These are phyloP conservation scores for Eupleurogrammus muticus DNA, from an alignment of 2,797 vertebrate genomes.

Conservation along the genomic window DNA sequence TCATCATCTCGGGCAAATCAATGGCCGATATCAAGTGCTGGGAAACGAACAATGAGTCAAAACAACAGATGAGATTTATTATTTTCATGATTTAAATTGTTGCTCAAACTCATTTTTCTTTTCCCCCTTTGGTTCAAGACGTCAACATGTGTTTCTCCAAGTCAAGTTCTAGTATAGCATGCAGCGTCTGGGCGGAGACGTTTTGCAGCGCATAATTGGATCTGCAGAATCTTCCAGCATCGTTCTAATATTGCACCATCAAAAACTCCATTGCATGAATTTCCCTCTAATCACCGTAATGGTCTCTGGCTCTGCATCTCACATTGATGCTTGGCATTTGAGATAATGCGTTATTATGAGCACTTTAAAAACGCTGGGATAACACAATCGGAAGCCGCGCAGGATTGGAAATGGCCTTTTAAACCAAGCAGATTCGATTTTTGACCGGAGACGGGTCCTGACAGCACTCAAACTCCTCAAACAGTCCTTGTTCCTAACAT, in stretches of 20 bases:
- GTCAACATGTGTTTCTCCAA: background rate
- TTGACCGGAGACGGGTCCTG: conserved; percentile 11
- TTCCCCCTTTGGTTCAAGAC: background rate
- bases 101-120: background rate
- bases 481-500: too few species aligned
- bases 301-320: conserved; percentile 30
- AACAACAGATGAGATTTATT: background rate
- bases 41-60: background rate
- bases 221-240: conserved; percentile 34
- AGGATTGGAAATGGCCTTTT: conserved; percentile 14
- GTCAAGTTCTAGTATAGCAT: too few species aligned
- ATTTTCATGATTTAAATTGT: background rate
- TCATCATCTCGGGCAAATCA: too few species aligned
- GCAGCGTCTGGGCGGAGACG: background rate
- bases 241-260: conserved; percentile 33
- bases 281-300: conserved; percentile 48
- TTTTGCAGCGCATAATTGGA: conserved; percentile 42
- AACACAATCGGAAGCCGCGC: conserved; percentile 6
- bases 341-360: conserved; percentile 39
- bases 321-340: conserved; percentile 57
- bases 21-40: conserved; percentile 13
- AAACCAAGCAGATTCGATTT: conserved; percentile 13
- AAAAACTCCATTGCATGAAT: conserved; percentile 31
- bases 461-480: conserved; percentile 34
- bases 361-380: conserved; percentile 7